phyloP scores from a whole-genome alignment of 2,113 vertebrate species.

The Carettochelys insculpta region DNA sequence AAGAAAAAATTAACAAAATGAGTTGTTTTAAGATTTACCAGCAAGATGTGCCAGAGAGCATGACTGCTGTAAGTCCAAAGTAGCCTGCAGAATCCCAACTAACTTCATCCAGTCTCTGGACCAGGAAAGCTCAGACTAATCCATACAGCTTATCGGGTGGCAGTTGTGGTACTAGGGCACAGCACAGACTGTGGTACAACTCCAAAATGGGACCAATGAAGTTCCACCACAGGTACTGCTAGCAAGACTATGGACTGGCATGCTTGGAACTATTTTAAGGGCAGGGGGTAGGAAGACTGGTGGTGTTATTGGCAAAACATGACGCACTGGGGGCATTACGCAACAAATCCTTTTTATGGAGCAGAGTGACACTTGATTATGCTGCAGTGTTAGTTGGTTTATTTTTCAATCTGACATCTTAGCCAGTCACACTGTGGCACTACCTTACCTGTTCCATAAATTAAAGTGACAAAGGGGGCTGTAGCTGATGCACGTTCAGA shows the following conservation, averaged over 20 bases:
- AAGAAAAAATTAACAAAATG: background rate
- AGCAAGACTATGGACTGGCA: background rate
- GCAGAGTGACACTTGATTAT: background rate
- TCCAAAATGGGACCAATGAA: background rate
- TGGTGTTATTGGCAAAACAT: background rate
- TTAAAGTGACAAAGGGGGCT: background rate
- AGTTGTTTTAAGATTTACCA: background rate
- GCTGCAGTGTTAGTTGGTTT: background rate
- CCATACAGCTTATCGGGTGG: background rate
- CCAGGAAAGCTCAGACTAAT: background rate
- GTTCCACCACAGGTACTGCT: background rate
- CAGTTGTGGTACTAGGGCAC: background rate
- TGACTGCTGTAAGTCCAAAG: background rate
- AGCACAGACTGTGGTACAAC: background rate
- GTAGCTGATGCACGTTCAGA: background rate
- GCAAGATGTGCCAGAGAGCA: background rate
- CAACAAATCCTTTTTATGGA: background rate
- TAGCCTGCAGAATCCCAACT: background rate
- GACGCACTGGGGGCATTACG: background rate
- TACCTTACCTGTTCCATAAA: background rate
- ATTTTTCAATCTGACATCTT: background rate
- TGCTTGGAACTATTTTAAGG: background rate
- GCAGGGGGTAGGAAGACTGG: background rate
- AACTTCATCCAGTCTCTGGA: background rate
- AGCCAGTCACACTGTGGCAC: background rate